Evolutionary conservation across 2,113 vertebrate species (phyloP).

Genomic region (Protomyctophum bolini): DNA sequence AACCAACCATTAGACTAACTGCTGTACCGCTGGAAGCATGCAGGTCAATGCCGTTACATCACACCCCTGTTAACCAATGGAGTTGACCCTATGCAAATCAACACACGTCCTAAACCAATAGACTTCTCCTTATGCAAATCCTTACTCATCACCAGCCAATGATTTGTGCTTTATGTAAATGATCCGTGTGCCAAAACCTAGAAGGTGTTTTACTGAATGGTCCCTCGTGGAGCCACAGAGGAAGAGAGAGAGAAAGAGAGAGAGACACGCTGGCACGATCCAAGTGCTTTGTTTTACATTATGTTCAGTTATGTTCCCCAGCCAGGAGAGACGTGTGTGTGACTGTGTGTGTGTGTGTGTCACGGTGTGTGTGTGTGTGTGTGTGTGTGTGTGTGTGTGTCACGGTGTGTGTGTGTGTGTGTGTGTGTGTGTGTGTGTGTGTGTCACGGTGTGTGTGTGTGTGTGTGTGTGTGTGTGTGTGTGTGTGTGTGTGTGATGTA

Average conservation of each 20-base stretch:
- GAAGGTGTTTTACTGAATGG: slow-evolving; percentile 71
- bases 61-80: slow-evolving; percentile 70
- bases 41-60: slow-evolving; percentile 74
- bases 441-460: neutral
- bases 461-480: slow-evolving; percentile 4
- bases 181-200: slow-evolving; percentile 43
- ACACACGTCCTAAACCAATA: slow-evolving; percentile 34
- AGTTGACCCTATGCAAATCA: slow-evolving; percentile 71
- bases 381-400: neutral
- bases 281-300: slow-evolving; percentile 33
- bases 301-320: no score
- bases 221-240: slow-evolving; percentile 67
- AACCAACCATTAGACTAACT: slow-evolving; percentile 57
- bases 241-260: slow-evolving; percentile 56
- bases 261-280: slow-evolving; percentile 16
- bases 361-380: slow-evolving; percentile 8
- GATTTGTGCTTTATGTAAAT: slow-evolving; percentile 31
- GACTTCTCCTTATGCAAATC: slow-evolving; percentile 61
- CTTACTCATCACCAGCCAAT: slow-evolving; percentile 42
- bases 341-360: neutral
- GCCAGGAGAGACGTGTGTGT: no score
- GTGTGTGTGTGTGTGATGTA: slow-evolving; percentile 3
- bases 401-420: neutral
- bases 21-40: slow-evolving; percentile 64
- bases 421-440: neutral